Evolutionary conservation across 2,888 invertebrate genomes (phyloP).

Genomic region (Euclidia mi): DNA sequence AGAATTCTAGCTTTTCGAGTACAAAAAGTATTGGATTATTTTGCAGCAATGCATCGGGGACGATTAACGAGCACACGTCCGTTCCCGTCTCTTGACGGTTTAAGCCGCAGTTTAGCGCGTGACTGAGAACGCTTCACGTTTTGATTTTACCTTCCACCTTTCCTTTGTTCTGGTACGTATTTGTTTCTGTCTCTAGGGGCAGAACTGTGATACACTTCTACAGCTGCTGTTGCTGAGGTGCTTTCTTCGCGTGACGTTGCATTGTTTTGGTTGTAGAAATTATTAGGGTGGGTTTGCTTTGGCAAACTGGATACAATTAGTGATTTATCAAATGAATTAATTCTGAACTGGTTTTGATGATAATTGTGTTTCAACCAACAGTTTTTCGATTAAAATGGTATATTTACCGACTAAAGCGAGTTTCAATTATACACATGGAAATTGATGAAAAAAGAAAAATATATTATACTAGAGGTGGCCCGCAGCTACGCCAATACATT

Average conservation of each 20-base stretch:
- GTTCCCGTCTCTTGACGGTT: slow-evolving; percentile 31
- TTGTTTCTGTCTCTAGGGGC: slow-evolving; percentile 33
- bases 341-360: too few species aligned
- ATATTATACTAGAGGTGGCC: too few species aligned
- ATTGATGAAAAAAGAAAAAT: too few species aligned
- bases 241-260: slow-evolving; percentile 3
- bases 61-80: slow-evolving; percentile 56
- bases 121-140: slow-evolving; percentile 38
- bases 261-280: neutral
- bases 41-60: slow-evolving; percentile 44
- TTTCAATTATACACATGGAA: too few species aligned
- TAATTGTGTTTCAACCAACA: too few species aligned
- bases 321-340: too few species aligned
- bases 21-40: slow-evolving; percentile 35
- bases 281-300: neutral
- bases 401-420: too few species aligned
- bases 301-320: too few species aligned
- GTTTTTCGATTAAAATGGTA: too few species aligned
- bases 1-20: slow-evolving; percentile 21
- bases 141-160: slow-evolving; percentile 40
- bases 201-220: slow-evolving; percentile 9
- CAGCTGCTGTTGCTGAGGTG: slow-evolving; percentile 3
- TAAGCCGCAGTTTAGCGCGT: slow-evolving; percentile 46
- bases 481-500: too few species aligned
- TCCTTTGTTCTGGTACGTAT: slow-evolving; percentile 30